These are phyloP conservation scores for Lophotriccus pileatus DNA, from an alignment of 2,797 vertebrate genomes.

Conservation along the genomic window DNA sequence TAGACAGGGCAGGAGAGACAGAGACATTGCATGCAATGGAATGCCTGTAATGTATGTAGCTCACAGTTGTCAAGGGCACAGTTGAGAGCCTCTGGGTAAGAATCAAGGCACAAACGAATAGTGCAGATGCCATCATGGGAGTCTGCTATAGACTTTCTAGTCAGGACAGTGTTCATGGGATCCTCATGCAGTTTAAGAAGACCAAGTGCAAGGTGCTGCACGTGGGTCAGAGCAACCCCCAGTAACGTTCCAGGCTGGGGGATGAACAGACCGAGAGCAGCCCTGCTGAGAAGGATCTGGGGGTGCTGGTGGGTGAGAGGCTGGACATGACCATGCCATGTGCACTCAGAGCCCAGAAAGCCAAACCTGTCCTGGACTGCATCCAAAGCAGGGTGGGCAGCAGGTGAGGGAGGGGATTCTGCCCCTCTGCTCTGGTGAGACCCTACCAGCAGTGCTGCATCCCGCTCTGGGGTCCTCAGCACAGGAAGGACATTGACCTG, in stretches of 20 bases:
- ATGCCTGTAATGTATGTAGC: no score
- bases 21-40: no score
- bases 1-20: no score
- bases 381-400: not conserved
- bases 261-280: not conserved
- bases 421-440: not conserved
- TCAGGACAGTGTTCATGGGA: no score
- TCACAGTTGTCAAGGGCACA: no score
- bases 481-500: accelerated
- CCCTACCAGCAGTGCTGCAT: not conserved
- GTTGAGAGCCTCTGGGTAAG: no score
- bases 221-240: accelerated
- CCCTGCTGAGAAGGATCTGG: not conserved
- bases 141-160: no score
- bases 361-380: not conserved
- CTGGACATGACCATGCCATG: not conserved
- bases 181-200: not conserved
- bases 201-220: not conserved
- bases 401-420: not conserved
- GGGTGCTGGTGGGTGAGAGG: not conserved
- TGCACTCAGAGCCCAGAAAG: not conserved
- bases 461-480: not conserved
- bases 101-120: no score
- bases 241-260: not conserved
- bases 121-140: no score